Percentiles rank a stretch among this genome's conserved stretches.
phyloP scores from a whole-genome alignment of 2,888 invertebrate genomes.

The Epistrophe grossulariae region DNA sequence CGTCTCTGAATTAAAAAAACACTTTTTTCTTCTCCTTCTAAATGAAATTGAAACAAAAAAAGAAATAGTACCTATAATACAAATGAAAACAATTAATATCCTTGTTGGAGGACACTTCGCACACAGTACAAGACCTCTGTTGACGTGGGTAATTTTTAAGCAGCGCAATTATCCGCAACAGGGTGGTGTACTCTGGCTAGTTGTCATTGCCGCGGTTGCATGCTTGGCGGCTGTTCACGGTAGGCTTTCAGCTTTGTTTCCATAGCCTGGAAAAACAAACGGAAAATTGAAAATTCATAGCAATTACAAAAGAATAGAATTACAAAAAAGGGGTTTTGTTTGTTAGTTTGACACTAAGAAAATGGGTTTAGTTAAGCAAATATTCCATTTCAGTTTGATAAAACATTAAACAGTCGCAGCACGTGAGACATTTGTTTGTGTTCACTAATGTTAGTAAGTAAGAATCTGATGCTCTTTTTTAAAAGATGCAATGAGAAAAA shows the following conservation, averaged over 20 bases:
- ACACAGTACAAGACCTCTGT: conserved; percentile 75
- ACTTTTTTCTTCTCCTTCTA: conserved; percentile 52
- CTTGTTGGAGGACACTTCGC: conserved; percentile 56
- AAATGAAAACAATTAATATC: conserved; percentile 73
- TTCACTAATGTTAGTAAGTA: conserved; percentile 6
- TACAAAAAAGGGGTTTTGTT: background rate
- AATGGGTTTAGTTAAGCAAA: conserved; percentile 47
- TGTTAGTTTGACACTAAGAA: conserved; percentile 46
- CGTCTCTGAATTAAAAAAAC: conserved; percentile 69
- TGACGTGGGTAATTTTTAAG: conserved; percentile 63
- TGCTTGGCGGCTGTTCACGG: conserved; percentile 81
- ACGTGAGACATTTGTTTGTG: conserved; percentile 18
- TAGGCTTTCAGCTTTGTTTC: conserved; percentile 84
- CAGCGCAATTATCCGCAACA: conserved; percentile 77
- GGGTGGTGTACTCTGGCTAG: conserved; percentile 77
- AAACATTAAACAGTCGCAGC: conserved; percentile 49
- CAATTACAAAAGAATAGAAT: background rate
- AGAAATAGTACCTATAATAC: conserved; percentile 72
- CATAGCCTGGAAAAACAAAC: conserved; percentile 81
- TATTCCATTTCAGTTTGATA: conserved; percentile 69
- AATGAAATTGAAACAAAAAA: conserved; percentile 61
- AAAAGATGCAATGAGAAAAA: background rate
- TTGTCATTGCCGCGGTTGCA: conserved; percentile 83
- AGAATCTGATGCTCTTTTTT: conserved; percentile 8
- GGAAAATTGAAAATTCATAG: background rate